Evolutionary conservation across 2,113 vertebrate species (phyloP), one percentile per base, ranked within the genome.

Genomic region (Cyanoramphus novaezelandiae): DNA sequence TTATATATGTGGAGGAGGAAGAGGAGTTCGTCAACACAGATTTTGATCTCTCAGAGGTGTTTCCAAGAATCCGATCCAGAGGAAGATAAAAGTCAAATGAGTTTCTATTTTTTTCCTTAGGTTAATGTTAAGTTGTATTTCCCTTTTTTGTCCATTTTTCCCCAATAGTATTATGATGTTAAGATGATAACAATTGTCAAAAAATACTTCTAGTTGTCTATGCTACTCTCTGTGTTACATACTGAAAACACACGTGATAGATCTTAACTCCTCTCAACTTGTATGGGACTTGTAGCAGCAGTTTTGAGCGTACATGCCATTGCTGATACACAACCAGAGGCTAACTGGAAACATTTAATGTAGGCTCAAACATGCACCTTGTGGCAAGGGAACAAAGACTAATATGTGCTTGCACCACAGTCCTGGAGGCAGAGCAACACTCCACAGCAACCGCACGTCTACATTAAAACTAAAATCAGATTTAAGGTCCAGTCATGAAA

Each of bases 31-130:
- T 90, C 86, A 93, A 92, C 86, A 93, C 27, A 67, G 96, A 97
- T 94, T 97, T 44, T 67, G 82, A 92, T 94, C 93, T 96, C 95
- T 95, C 60, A 92, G 94, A 98, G 95, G 93, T 95, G 62, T n/a
- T 96, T 97, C 97, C 94, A 96, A 91, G 96, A 94, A 87, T 72
- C 74, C 29, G 53, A 92, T 88, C 77, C 81, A 93, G 37, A 23
- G 37, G 57, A 64, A 95, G 90, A 83, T 15, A 84, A 31, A 68
- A 94, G 41, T 82, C 82, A 91, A 82, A 79, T 25, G 83, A 93
- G 57, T 53, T 93, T 88, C 31, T 82, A 6, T 9, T 41, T 85
- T 85, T 75, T 71, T 15, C 31, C 80, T 37, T 37, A 33, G 16
- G 53, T 62, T 50, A 92, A 77, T 8, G 6, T 37, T 82, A 67